Percentiles rank a stretch among this genome's conserved stretches.
These are phyloP conservation scores for Drosophila seguyi DNA, from an alignment of 1,140 invertebrate genomes.

Conservation along the genomic window DNA sequence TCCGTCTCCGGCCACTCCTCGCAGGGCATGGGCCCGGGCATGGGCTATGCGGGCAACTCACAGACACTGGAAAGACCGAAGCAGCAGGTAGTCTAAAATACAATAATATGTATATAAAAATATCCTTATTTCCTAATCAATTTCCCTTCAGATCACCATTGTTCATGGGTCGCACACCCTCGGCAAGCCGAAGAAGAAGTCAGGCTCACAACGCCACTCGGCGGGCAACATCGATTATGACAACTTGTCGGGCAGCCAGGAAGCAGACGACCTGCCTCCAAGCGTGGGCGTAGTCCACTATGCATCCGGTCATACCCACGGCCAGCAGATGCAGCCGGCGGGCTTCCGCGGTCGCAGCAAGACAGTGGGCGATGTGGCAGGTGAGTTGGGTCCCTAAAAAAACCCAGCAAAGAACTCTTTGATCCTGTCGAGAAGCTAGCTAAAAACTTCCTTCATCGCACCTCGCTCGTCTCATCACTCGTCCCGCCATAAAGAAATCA, in stretches of 20 bases:
- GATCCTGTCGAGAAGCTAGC: slow-evolving; percentile 22
- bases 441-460: slow-evolving; percentile 31
- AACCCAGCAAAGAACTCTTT: not conserved
- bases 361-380: slow-evolving; percentile 93
- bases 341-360: slow-evolving; percentile 94
- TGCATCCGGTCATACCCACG: slow-evolving; percentile 62
- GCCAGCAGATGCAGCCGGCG: slow-evolving; percentile 79
- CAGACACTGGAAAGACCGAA: slow-evolving; percentile 88
- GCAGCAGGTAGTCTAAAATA: no score
- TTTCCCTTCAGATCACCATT: slow-evolving; percentile 86
- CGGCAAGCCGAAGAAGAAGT: slow-evolving; percentile 90
- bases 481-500: slow-evolving; percentile 71
- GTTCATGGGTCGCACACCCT: slow-evolving; percentile 90
- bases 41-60: slow-evolving; percentile 85
- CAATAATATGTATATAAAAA: no score
- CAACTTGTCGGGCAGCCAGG: slow-evolving; percentile 88
- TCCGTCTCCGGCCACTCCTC: slow-evolving; percentile 79
- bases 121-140: not conserved
- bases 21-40: slow-evolving; percentile 54
- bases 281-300: slow-evolving; percentile 79
- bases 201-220: slow-evolving; percentile 93
- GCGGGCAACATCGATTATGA: slow-evolving; percentile 95
- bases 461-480: slow-evolving; percentile 52
- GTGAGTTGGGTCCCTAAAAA: slow-evolving; percentile 85
- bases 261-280: slow-evolving; percentile 84